Conservation (phyloP, 30 jellyfish, hydroid and myxozoan genomes). For the Turritopsis dohrnii region DNA sequence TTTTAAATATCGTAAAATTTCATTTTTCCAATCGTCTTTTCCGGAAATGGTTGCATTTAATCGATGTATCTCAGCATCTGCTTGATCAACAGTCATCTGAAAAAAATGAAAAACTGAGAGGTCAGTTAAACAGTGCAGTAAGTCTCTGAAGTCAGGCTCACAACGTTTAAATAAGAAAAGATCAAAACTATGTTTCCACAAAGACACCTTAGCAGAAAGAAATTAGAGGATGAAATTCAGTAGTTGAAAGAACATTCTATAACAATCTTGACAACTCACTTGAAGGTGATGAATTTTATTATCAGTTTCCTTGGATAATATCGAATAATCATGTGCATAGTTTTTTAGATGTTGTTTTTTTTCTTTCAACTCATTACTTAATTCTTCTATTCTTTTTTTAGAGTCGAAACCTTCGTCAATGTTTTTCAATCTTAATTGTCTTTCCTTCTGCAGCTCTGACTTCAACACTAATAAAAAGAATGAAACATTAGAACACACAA, state of each 20-base stretch:
- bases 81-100: neutral
- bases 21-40: neutral
- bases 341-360: neutral
- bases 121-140: neutral
- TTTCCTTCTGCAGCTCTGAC: constrained; percentile 35
- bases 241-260: neutral
- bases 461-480: constrained; percentile 3
- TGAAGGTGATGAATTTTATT: neutral
- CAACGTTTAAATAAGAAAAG: no score
- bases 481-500: neutral
- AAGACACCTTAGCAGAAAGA: no score
- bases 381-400: neutral
- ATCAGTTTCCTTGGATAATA: neutral
- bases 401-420: constrained; percentile 33
- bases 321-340: neutral
- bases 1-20: neutral
- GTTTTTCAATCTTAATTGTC: constrained; percentile 12
- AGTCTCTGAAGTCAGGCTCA: no score
- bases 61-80: neutral
- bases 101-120: no score
- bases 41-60: neutral
- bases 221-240: no score
- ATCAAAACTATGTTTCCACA: no score
- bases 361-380: neutral
- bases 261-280: neutral